phyloP scores from a whole-genome alignment of 2,888 invertebrate genomes.

The Nipponacmea schrenckii region DNA sequence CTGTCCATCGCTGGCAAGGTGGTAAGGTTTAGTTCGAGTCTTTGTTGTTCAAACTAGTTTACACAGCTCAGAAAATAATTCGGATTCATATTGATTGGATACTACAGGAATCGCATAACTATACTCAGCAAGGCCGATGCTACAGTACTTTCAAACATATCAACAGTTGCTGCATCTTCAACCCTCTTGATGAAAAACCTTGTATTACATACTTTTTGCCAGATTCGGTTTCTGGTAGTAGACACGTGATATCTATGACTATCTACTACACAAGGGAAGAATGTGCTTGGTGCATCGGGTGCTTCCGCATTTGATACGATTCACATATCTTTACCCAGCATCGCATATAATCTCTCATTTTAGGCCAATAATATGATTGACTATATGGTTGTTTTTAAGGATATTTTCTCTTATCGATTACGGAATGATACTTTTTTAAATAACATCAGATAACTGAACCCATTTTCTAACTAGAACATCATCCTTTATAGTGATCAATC shows the following conservation, averaged over 20 bases:
- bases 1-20: too few species aligned
- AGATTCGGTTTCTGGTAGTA: background rate
- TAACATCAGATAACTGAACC: background rate
- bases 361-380: background rate
- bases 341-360: background rate
- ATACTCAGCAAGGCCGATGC: background rate
- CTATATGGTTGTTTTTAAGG: background rate
- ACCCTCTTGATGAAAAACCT: constrained; percentile 8
- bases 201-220: constrained; percentile 9
- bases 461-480: background rate
- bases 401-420: background rate
- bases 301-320: background rate
- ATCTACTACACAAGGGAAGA: background rate
- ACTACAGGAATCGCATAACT: background rate
- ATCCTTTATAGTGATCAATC: background rate
- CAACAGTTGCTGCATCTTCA: background rate
- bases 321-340: background rate
- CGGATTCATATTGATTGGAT: background rate
- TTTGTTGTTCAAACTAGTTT: too few species aligned
- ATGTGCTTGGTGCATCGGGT: background rate
- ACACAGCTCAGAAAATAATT: too few species aligned
- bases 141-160: constrained; percentile 6
- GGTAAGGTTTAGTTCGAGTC: too few species aligned
- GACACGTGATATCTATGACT: constrained; percentile 10
- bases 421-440: background rate